Evolutionary conservation across 2,113 vertebrate species (phyloP).

Genomic region (Chaetodon trifascialis): DNA sequence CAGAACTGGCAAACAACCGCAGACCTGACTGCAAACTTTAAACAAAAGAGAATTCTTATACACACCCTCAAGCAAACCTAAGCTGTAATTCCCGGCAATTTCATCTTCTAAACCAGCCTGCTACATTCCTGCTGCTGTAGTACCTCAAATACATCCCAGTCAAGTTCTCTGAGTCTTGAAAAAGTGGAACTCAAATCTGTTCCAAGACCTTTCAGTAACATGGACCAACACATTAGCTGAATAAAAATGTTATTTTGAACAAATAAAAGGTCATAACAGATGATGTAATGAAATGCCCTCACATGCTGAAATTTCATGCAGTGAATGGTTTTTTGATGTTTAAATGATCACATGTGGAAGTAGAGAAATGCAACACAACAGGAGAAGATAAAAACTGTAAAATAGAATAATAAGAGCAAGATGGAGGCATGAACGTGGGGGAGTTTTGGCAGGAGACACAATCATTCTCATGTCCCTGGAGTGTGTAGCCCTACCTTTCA

Average conservation of each 20-base stretch:
- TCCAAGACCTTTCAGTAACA: background rate
- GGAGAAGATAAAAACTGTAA: slow-evolving; percentile 32
- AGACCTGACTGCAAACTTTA: slow-evolving; percentile 29
- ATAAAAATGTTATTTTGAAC: slow-evolving; percentile 9
- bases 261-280: slow-evolving; percentile 6
- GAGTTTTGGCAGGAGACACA: slow-evolving; percentile 49
- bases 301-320: slow-evolving; percentile 8
- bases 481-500: slow-evolving; percentile 66
- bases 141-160: background rate
- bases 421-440: slow-evolving; percentile 49
- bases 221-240: background rate
- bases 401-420: slow-evolving; percentile 55
- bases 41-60: slow-evolving; percentile 37
- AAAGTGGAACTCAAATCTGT: background rate
- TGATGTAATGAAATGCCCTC: background rate
- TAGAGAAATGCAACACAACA: background rate
- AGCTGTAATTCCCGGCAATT: slow-evolving; percentile 15
- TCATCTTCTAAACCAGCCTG: slow-evolving; percentile 11
- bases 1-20: slow-evolving; percentile 13
- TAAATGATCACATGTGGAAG: background rate
- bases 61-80: slow-evolving; percentile 12
- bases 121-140: slow-evolving; percentile 13
- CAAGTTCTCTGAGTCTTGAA: background rate
- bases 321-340: background rate
- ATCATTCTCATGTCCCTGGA: slow-evolving; percentile 38